Evolutionary conservation across 2,797 vertebrate species (phyloP), one percentile per base, ranked within the genome.

Genomic region (Macroramphosus scolopax): DNA sequence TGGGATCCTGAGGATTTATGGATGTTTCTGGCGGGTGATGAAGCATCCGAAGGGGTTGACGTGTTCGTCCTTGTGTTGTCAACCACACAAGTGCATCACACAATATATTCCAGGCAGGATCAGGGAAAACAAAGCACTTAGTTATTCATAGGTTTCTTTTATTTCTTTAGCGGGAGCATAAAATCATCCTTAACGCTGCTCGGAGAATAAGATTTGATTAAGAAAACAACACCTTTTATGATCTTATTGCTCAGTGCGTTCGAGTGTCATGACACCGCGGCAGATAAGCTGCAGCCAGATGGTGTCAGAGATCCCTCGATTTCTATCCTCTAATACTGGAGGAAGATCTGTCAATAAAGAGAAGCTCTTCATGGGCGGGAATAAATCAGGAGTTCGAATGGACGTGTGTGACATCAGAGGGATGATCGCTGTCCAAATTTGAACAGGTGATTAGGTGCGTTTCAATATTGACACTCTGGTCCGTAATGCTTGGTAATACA

Each of bases 371-470:
- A 51, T 54, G 53, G 31, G 37, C 25, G 17, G 51, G 40, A 50
- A 59, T 67, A 51, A 45, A 75, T 81, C 67, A 38, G 25, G 39
- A 5, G 42, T 44, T 77, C 25, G 68, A 41, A 64, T 43, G 38
- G 12, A 25, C 28, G 28, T 57, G 63, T 56, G 32, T 29, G 60
- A 60, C 54, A 68, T 78, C 70, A 68, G 52, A 55, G 36, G 39
- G 49, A 55, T 75, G 51, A 82, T 81, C 74, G 78, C 57, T 60
- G 60, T 67, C 48, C 64, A 79, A 61, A 83, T 85, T 76, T 85
- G 71, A 83, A 75, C 71, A 84, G 71, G 39, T 8, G 61, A 76
- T 78, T 64, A 75, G 29, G 37, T 33, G 17, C 31, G 28, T 53
- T 50, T 43, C 25, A 13, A 34, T 72, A 57, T 78, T 78, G 65